These are phyloP conservation scores for Eupsittula cactorum DNA, from an alignment of 2,113 vertebrate species.

Conservation along the genomic window DNA sequence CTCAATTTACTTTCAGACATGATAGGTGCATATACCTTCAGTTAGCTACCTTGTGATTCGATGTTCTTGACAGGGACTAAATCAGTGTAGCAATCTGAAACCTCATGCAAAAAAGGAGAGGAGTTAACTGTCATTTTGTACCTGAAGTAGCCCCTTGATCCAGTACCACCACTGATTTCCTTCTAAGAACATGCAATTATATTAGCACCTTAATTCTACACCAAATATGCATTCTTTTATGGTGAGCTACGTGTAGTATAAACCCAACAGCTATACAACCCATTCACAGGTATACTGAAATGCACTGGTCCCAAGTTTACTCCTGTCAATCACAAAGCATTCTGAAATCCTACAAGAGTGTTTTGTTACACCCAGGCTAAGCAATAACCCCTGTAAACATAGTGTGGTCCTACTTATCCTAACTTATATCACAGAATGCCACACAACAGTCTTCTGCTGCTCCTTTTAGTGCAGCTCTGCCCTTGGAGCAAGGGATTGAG, in stretches of 20 bases:
- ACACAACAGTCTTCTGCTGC: not conserved
- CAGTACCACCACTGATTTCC: not conserved
- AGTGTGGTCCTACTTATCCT: not conserved
- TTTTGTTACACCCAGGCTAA: not conserved
- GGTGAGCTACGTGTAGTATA: fast-evolving
- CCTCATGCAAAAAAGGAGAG: not conserved
- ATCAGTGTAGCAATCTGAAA: not conserved
- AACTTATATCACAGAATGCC: too few relatives aligned
- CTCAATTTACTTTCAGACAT: not conserved
- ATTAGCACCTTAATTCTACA: not conserved
- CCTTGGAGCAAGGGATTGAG: not conserved
- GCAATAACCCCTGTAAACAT: not conserved
- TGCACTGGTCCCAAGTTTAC: fast-evolving
- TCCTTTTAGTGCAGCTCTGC: not conserved
- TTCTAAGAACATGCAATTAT: not conserved
- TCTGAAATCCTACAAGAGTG: not conserved
- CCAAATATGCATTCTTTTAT: not conserved
- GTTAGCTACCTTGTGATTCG: not conserved
- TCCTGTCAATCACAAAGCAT: not conserved
- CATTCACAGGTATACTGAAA: not conserved
- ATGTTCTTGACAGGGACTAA: not conserved
- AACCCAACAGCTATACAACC: not conserved
- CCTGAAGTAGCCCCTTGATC: not conserved
- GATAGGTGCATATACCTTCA: not conserved
- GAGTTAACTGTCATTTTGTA: not conserved